phyloP scores from a whole-genome alignment of 2,797 vertebrate genomes.

The Notamacropus eugenii region DNA sequence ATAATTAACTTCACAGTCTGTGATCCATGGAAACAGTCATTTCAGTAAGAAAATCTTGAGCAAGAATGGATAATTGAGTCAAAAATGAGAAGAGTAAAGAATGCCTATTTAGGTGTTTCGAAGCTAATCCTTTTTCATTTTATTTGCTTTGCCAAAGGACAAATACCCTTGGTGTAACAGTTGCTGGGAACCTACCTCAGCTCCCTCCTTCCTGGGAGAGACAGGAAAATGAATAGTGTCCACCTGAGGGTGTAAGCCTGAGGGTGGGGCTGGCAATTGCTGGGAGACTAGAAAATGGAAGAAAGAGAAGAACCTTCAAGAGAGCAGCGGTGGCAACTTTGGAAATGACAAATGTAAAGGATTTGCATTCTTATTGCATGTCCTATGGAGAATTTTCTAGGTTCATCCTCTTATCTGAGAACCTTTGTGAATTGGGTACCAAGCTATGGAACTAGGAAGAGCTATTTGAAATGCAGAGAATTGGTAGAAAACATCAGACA shows the following conservation, averaged over 20 bases:
- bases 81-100: neutral
- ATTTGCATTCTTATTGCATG: neutral
- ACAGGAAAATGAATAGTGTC: neutral
- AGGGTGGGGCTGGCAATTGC: neutral
- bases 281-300: neutral
- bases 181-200: neutral
- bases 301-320: neutral
- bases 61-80: neutral
- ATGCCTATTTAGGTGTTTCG: neutral
- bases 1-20: conserved; percentile 3
- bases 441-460: neutral
- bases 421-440: neutral
- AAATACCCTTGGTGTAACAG: neutral
- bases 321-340: neutral
- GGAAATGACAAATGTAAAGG: neutral
- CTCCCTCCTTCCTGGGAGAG: neutral
- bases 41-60: neutral
- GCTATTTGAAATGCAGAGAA: neutral
- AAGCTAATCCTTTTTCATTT: neutral
- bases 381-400: neutral
- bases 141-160: neutral
- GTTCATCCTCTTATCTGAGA: neutral
- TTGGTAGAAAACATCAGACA: neutral
- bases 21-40: neutral
- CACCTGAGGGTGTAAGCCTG: neutral